These are phyloP conservation scores for Atta cephalotes DNA, from an alignment of 1,140 invertebrate genomes.

Conservation along the genomic window DNA sequence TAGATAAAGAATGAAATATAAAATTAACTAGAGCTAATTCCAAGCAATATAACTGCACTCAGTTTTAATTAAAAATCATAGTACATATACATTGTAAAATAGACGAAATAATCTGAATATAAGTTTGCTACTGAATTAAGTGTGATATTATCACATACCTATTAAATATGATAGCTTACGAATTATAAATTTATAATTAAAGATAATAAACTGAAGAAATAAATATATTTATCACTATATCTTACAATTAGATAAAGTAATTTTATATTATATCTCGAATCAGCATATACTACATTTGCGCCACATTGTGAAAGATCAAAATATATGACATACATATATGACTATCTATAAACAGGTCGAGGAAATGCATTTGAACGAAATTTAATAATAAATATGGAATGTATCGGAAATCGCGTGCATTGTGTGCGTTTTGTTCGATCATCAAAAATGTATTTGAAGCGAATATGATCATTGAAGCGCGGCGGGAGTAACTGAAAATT, in stretches of 20 bases:
- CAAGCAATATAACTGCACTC: background rate
- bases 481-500: slow-evolving; percentile 2
- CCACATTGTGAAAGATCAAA: slow-evolving; percentile 27
- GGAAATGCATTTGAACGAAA: slow-evolving; percentile 37
- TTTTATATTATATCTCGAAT: background rate
- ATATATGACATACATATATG: background rate
- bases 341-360: slow-evolving; percentile 16
- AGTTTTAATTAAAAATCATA: background rate
- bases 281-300: background rate
- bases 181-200: background rate
- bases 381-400: slow-evolving; percentile 52
- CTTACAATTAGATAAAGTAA: slow-evolving; percentile 23
- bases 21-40: background rate
- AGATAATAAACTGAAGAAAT: background rate
- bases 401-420: slow-evolving; percentile 39
- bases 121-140: background rate
- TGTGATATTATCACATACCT: background rate
- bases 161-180: background rate
- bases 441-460: slow-evolving; percentile 40
- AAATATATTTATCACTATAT: slow-evolving; percentile 22
- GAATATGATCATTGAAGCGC: background rate
- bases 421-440: slow-evolving; percentile 12
- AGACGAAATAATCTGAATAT: background rate
- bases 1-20: background rate
- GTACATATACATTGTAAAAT: background rate